Percentiles rank a stretch among this genome's conserved stretches.
phyloP scores from a whole-genome alignment of 2,888 invertebrate species.

The Oscheius onirici region DNA sequence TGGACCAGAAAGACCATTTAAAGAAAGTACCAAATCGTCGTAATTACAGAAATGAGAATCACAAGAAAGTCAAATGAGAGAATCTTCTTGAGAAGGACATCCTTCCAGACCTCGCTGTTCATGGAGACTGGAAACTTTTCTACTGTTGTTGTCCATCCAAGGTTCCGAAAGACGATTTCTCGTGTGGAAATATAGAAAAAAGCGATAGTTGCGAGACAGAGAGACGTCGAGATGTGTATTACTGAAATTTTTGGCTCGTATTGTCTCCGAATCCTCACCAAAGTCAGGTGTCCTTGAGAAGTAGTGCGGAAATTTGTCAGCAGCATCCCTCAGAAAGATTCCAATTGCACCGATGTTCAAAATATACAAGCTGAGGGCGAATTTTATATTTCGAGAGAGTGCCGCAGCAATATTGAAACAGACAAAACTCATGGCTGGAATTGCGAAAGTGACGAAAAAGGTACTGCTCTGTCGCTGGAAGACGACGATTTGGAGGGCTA shows the following conservation, averaged over 20 bases:
- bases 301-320: constrained; percentile 13
- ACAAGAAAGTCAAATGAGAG: constrained; percentile 1
- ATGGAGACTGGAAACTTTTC: background rate
- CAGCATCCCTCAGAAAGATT: constrained; percentile 10
- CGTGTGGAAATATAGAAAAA: background rate
- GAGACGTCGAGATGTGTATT: background rate
- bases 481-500: constrained; percentile 2
- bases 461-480: background rate
- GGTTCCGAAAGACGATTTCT: background rate
- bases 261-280: background rate
- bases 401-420: constrained; percentile 16
- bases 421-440: constrained; percentile 19
- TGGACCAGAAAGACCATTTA: too few species aligned
- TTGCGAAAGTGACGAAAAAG: background rate
- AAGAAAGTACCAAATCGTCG: background rate
- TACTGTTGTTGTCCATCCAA: background rate
- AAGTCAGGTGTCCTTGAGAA: constrained; percentile 4
- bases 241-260: background rate
- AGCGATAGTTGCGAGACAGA: background rate
- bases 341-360: constrained; percentile 23
- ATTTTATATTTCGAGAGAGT: background rate
- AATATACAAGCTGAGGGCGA: constrained; percentile 1
- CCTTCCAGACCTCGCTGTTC: background rate
- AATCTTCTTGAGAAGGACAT: background rate
- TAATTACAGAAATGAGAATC: background rate